These are phyloP conservation scores for Panulirus ornatus DNA, from an alignment of 1,140 invertebrate species.

Conservation along the genomic window DNA sequence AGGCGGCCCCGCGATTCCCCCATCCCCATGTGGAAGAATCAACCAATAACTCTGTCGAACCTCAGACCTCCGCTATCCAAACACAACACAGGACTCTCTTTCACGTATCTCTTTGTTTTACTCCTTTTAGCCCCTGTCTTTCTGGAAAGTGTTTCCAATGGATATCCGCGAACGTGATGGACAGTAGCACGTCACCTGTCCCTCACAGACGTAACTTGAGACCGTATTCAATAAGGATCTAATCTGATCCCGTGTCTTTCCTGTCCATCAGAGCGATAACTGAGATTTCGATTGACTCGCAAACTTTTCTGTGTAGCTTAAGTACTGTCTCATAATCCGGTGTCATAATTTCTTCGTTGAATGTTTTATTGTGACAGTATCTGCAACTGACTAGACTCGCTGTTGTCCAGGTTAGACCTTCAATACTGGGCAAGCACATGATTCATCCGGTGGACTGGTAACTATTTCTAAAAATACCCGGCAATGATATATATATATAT, in stretches of 20 bases:
- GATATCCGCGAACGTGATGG: no score
- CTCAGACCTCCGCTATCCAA: background rate
- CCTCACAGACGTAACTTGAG: no score
- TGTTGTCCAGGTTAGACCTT: slow-evolving; percentile 45
- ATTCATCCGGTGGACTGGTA: slow-evolving; percentile 46
- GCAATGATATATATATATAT: slow-evolving; percentile 6
- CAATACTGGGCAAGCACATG: slow-evolving; percentile 65
- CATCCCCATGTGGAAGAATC: no score
- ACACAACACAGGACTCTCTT: background rate
- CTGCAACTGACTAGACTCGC: slow-evolving; percentile 42
- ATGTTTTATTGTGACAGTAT: slow-evolving; percentile 27
- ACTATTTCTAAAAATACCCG: slow-evolving; percentile 56
- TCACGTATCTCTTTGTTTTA: no score
- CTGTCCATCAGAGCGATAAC: background rate
- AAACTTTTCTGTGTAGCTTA: background rate
- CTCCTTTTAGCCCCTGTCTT: no score
- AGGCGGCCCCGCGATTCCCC: no score
- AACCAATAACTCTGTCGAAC: no score
- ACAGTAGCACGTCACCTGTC: no score
- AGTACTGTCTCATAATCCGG: background rate
- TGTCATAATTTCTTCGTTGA: background rate
- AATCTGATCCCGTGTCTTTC: no score
- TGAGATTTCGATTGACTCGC: background rate
- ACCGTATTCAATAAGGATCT: no score
- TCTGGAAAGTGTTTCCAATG: no score